Evolutionary conservation across 2,797 vertebrate genomes (phyloP), one percentile per base, ranked within the genome.

Genomic region (Sebastes steindachneri): DNA sequence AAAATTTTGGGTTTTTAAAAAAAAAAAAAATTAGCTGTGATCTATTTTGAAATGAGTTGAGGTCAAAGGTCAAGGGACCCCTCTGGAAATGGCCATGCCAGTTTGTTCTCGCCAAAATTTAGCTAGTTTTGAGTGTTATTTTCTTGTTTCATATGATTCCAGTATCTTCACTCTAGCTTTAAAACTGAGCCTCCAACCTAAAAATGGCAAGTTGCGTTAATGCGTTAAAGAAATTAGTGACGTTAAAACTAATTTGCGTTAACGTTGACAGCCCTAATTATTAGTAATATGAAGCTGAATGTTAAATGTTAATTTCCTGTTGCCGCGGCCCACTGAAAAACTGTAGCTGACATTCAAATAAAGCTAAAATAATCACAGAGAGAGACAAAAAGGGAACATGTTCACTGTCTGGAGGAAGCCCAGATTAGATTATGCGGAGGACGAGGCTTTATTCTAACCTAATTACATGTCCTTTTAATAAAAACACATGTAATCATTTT

Each of bases 381-480:
- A n/a, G 33, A 66, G 25, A 0, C 58, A 63, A 7, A 3, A 28
- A 68, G 55, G 58, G 33, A 73, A 29, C 15, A 35, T 29, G 21
- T 54, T 57, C 37, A 63, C 31, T 25, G 35, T 41, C 54, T 54
- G 14, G 21, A 63, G 45, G 69, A 57, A 63, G 51, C 54, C 57
- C 23, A 68, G 28, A 71, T 70, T 66, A 58, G 25, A 54, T 79
- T 33, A 55, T 41, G 9, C 28, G 19, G 5, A 26, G 26, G 31
- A 63, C n/a, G 19, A 5, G 28, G 31, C 54, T 79, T 62, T 9
- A 26, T 55, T 77, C 67, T 59, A 73, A 73, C 25, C 54, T 68
- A 58, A 79, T 79, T 57, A 73, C 12, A 48, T 74, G 21, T 68
- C 23, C 25, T 77, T 71, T 33, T 28, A 65, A 71, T 76, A 4